phyloP scores from a whole-genome alignment of 2,888 invertebrate genomes.

The Gastracanthus pulcherrimus region DNA sequence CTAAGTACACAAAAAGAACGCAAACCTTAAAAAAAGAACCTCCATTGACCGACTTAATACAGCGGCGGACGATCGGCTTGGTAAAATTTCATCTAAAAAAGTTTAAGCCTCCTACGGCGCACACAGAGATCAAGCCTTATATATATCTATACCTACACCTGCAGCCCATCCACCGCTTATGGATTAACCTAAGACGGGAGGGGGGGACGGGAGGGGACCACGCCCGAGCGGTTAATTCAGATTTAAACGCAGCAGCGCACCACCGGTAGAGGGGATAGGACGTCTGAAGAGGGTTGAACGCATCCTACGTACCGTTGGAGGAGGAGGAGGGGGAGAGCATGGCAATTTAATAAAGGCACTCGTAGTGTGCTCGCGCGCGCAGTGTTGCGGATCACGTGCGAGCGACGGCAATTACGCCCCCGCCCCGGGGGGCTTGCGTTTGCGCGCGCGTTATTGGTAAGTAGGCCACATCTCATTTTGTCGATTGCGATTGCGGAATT shows the following conservation, averaged over 20 bases:
- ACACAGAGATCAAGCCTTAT: slow-evolving; percentile 14
- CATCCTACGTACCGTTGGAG: no score
- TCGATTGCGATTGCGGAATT: no score
- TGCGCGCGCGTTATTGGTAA: no score
- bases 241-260: slow-evolving; percentile 68
- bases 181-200: no score
- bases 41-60: no score
- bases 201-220: slow-evolving; percentile 60
- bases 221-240: slow-evolving; percentile 67
- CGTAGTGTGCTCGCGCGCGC: neutral
- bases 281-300: slow-evolving; percentile 52
- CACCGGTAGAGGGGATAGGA: neutral
- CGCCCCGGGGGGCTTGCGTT: no score
- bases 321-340: no score
- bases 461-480: no score
- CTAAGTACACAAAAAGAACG: no score
- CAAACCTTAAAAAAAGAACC: neutral
- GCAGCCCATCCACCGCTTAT: slow-evolving; percentile 18
- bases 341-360: slow-evolving; percentile 71
- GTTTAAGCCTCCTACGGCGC: slow-evolving; percentile 10
- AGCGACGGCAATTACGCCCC: no score
- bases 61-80: neutral
- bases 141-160: no score
- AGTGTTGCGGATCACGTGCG: no score
- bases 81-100: slow-evolving; percentile 54